phyloP scores from a whole-genome alignment of 2,888 invertebrate species.

The Hyposoter dolosus region DNA sequence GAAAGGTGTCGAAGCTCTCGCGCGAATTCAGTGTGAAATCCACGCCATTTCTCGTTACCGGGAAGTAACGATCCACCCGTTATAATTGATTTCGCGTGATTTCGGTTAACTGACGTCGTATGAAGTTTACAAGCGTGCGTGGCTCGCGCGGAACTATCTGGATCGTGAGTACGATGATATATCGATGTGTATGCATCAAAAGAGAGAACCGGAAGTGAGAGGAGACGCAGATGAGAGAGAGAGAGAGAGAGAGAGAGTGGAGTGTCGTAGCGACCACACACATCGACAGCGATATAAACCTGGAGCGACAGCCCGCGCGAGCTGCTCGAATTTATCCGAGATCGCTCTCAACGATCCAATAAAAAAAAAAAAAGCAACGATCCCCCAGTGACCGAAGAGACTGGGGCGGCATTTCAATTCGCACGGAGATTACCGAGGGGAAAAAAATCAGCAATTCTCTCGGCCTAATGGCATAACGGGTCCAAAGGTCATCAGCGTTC shows the following conservation, averaged over 20 bases:
- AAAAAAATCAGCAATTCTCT: slow-evolving; percentile 44
- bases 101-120: slow-evolving; percentile 81
- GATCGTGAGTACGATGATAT: background rate
- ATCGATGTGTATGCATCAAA: background rate
- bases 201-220: slow-evolving; percentile 7
- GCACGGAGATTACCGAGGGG: slow-evolving; percentile 59
- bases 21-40: slow-evolving; percentile 78
- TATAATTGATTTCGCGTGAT: slow-evolving; percentile 82
- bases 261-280: slow-evolving; percentile 42
- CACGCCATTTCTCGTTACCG: slow-evolving; percentile 79
- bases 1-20: slow-evolving; percentile 36
- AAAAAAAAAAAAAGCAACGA: slow-evolving; percentile 37
- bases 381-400: slow-evolving; percentile 16
- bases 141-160: slow-evolving; percentile 72
- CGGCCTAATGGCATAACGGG: background rate
- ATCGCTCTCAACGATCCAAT: slow-evolving; percentile 54
- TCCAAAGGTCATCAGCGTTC: background rate
- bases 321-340: slow-evolving; percentile 37
- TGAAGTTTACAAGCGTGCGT: slow-evolving; percentile 78
- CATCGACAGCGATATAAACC: slow-evolving; percentile 61
- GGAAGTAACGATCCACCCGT: slow-evolving; percentile 78
- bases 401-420: slow-evolving; percentile 32
- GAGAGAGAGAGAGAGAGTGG: slow-evolving; percentile 18
- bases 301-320: slow-evolving; percentile 45
- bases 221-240: background rate